A percentile compares a stretch with the other conserved stretches of the same genome.
Conservation (phyloP, 1,140 invertebrate genomes). For the Diabrotica virgifera region DNA sequence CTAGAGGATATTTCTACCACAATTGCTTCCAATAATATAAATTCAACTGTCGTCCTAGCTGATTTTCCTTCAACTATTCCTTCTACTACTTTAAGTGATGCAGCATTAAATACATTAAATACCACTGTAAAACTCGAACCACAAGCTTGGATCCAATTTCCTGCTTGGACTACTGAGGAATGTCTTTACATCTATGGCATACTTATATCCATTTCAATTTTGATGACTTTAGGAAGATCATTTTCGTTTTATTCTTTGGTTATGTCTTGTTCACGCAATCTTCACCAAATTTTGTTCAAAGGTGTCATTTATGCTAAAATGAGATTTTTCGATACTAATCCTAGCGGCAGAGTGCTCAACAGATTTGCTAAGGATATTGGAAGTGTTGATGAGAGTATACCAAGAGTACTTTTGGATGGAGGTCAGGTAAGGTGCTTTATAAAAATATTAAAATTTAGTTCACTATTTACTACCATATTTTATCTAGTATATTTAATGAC, state of each 20-base stretch:
- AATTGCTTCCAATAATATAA: not conserved
- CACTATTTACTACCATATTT: too few species aligned
- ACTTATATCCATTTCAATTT: constrained; percentile 50
- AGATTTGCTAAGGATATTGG: constrained; percentile 52
- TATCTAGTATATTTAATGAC: too few species aligned
- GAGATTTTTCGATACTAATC: constrained; percentile 81
- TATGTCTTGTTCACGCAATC: constrained; percentile 59
- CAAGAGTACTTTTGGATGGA: constrained; percentile 63
- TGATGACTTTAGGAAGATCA: constrained; percentile 51
- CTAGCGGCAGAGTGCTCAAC: constrained; percentile 56
- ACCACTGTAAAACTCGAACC: constrained; percentile 9
- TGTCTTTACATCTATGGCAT: constrained; percentile 53
- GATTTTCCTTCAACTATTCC: too few species aligned
- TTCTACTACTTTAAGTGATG: not conserved
- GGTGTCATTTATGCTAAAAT: constrained; percentile 60
- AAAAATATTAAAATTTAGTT: too few species aligned
- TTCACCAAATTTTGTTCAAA: constrained; percentile 68
- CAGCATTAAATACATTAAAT: not conserved
- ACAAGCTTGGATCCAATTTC: not conserved
- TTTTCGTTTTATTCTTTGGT: constrained; percentile 62
- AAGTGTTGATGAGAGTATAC: constrained; percentile 63
- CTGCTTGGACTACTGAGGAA: constrained; percentile 33
- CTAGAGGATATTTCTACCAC: not conserved
- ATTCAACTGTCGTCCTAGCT: not conserved
- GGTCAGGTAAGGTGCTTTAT: constrained; percentile 46